A percentile compares a stretch with the other conserved stretches of the same genome.
These are phyloP conservation scores for Trachymyrmex septentrionalis DNA, from an alignment of 1,140 invertebrate species.

Conservation along the genomic window DNA sequence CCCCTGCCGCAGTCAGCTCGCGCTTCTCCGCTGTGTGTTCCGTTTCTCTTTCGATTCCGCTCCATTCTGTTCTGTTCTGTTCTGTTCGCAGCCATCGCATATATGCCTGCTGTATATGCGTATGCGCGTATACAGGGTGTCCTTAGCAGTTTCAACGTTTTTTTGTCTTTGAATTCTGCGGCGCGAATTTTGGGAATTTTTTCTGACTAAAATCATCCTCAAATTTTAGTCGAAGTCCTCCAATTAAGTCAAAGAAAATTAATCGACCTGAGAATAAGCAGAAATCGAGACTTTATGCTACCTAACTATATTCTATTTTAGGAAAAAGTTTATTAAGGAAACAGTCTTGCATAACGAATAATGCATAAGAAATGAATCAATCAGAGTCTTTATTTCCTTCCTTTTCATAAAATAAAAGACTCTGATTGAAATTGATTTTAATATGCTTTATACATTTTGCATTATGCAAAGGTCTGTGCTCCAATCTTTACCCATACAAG, in stretches of 20 bases:
- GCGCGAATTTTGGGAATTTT: background rate
- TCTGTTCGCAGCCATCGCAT: constrained; percentile 56
- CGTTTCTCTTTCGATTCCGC: constrained; percentile 82
- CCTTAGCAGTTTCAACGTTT: constrained; percentile 30
- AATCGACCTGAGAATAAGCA: background rate
- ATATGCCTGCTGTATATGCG: background rate
- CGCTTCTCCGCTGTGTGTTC: constrained; percentile 75
- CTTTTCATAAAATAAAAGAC: too few relatives aligned
- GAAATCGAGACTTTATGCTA: background rate
- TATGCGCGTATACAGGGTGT: constrained; percentile 51
- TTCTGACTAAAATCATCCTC: constrained; percentile 14
- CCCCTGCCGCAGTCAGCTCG: constrained; percentile 75
- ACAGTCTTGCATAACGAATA: too few relatives aligned
- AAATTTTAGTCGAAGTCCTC: background rate
- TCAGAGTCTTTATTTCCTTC: too few relatives aligned
- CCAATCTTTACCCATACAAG: too few relatives aligned
- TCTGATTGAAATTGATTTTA: too few relatives aligned
- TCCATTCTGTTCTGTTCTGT: constrained; percentile 72
- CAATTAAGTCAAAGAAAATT: background rate
- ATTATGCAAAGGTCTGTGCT: too few relatives aligned
- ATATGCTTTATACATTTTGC: too few relatives aligned
- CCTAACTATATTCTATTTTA: background rate
- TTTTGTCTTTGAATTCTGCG: background rate
- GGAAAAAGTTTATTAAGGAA: too few relatives aligned
- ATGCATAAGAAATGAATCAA: too few relatives aligned